These are phyloP conservation scores for Ectemnius continuus DNA, from an alignment of 2,888 invertebrate genomes.

Conservation along the genomic window DNA sequence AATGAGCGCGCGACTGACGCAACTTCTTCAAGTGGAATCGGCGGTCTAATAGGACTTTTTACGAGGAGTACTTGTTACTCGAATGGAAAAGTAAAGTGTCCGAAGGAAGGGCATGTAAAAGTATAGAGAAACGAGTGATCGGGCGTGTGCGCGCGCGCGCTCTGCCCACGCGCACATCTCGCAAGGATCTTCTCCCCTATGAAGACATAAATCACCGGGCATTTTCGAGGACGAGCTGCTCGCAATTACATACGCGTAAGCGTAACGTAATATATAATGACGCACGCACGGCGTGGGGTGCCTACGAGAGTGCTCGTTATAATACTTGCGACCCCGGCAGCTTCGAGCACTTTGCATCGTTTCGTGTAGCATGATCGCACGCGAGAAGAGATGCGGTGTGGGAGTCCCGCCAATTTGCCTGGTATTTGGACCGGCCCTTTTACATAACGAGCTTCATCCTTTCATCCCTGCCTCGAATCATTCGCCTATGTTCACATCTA, in stretches of 20 bases:
- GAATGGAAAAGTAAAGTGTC: background rate
- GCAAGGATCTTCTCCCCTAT: slow-evolving; percentile 65
- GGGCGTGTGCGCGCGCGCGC: background rate
- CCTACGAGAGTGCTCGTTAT: slow-evolving; percentile 68
- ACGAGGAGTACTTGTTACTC: background rate
- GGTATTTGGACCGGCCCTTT: slow-evolving; percentile 71
- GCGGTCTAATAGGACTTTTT: background rate
- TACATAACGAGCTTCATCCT: slow-evolving; percentile 61
- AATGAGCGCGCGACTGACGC: too few species aligned
- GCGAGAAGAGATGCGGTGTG: slow-evolving; percentile 64
- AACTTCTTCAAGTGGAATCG: too few species aligned
- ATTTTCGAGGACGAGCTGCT: slow-evolving; percentile 72
- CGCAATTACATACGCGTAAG: slow-evolving; percentile 76
- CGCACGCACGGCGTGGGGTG: slow-evolving; percentile 64
- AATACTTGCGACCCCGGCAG: slow-evolving; percentile 39
- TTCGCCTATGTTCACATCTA: too few species aligned
- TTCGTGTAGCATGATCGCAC: slow-evolving; percentile 28
- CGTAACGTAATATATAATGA: slow-evolving; percentile 74
- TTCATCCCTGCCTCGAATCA: slow-evolving; percentile 36
- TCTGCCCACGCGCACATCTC: slow-evolving; percentile 66
- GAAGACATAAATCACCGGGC: slow-evolving; percentile 76
- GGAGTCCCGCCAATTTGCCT: slow-evolving; percentile 75
- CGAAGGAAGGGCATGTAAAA: background rate
- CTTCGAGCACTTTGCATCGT: slow-evolving; percentile 25
- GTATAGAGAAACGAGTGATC: background rate